Evolutionary conservation across 2,797 vertebrate genomes (phyloP).

Genomic region (Eutrigla gurnardus): DNA sequence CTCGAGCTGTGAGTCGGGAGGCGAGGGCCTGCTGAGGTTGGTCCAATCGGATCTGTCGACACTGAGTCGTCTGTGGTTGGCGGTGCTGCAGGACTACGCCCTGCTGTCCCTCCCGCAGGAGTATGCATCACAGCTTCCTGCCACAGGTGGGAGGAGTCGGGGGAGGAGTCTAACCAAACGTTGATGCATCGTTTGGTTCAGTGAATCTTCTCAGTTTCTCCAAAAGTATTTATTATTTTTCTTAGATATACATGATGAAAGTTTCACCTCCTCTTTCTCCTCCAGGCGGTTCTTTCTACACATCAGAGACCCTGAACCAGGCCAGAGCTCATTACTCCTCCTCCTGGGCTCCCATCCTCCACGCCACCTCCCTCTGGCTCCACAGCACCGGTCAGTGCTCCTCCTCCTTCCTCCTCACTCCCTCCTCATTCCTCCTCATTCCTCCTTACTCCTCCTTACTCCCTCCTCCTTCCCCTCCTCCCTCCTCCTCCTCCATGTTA

Average conservation of each 20-base stretch:
- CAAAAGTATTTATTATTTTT: no score
- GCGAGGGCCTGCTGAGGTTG: constrained; percentile 85
- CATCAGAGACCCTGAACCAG: constrained; percentile 88
- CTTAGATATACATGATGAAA: no score
- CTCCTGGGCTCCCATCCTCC: constrained; percentile 92
- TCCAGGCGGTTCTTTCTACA: constrained; percentile 92
- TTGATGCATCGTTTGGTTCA: neutral
- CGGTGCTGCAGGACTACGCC: constrained; percentile 92
- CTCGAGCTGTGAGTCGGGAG: constrained; percentile 29
- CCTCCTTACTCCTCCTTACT: no score
- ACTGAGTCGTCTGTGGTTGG: constrained; percentile 92
- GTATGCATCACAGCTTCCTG: constrained; percentile 84
- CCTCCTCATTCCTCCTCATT: neutral
- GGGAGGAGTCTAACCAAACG: neutral
- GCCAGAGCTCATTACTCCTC: constrained; percentile 88
- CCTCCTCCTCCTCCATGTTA: neutral
- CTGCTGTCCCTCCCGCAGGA: constrained; percentile 89
- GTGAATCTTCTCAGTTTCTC: no score
- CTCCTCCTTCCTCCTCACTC: neutral
- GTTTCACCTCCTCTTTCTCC: constrained; percentile 5
- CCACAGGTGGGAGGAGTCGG: constrained; percentile 82
- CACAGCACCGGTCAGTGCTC: constrained; percentile 85
- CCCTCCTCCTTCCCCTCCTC: neutral
- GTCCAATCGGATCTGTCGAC: constrained; percentile 89
- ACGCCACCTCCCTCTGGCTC: constrained; percentile 93